Evolutionary conservation across 2,797 vertebrate species (phyloP), one percentile per base, ranked within the genome.

Genomic region (Tiaroga cobitis): DNA sequence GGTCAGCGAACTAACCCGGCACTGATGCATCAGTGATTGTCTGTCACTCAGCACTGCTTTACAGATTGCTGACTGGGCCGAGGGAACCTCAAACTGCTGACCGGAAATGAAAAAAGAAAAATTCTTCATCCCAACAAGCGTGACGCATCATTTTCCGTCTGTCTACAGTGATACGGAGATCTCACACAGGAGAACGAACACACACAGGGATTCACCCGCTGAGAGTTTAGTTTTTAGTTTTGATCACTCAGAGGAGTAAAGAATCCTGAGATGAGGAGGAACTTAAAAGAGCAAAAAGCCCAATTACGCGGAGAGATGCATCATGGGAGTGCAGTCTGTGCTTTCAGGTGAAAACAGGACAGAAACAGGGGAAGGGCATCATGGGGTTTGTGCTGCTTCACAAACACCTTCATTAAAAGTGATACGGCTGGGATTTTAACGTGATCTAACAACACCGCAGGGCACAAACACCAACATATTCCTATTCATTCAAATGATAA

Each of bases 261-360:
- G 39, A 63, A 13, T 63, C 69, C 19, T 4, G 80, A 73, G 80
- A 32, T 82, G 29, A 82, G 21, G 34, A 70, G 56, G 5, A 69
- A 67, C 74, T 77, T 77, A 59, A 83, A 76, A 69, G 63, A 78
- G 74, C 73, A 56, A 84, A 84, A 84, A 68, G 46, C 34, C 32
- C 74, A 78, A 84, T 84, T 77, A 84, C 2, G 7, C 32, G 49
- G 18, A 54, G 61, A 37, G 51, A 51, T 78, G 61, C 46, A 34
- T 84, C 76, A 69, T 73, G 65, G 39, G 86, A 80, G 49, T n/a
- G 39, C 74, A 87, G 37, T 75, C 89, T 85, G 77, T 21, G 79
- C 85, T 89, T 89, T 88, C 91, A 90, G 92, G 92, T 89, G 92
- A 70, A 81, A 81, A 59, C 68, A 73, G n/a, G 37, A 43, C 34